Evolutionary conservation across 2,797 vertebrate species (phyloP).

Genomic region (Catamblyrhynchus diadema): DNA sequence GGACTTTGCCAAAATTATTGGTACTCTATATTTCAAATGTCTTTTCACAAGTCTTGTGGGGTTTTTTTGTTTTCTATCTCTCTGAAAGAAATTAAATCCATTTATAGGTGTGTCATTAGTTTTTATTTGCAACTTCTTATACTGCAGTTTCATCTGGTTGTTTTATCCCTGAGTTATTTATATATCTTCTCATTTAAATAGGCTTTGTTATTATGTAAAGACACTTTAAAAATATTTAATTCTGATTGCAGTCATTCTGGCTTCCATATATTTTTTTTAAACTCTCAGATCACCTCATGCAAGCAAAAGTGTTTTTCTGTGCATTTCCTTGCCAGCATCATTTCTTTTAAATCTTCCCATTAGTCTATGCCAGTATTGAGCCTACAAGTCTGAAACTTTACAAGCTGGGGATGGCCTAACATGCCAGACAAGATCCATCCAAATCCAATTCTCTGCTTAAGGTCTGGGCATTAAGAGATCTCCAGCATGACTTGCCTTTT

Average conservation of each 20-base stretch:
- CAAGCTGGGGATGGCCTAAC: not conserved
- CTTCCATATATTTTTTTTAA: not conserved
- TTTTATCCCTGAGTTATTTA: not conserved
- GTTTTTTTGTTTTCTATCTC: not conserved
- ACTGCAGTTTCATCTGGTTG: not conserved
- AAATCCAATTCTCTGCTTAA: conserved; percentile 8
- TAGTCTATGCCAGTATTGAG: not conserved
- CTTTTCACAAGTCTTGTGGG: not conserved
- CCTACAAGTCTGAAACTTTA: not conserved
- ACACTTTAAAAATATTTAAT: not conserved
- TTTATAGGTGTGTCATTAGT: not conserved
- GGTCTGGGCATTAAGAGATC: not conserved
- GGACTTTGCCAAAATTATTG: not conserved
- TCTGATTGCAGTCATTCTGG: not conserved
- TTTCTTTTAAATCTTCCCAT: not conserved
- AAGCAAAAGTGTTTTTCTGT: not conserved
- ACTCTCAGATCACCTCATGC: not conserved
- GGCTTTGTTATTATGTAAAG: not conserved
- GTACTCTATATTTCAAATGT: not conserved
- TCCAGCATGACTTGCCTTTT: not conserved
- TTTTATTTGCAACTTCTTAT: not conserved
- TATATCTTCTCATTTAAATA: not conserved
- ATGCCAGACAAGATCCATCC: conserved; percentile 10
- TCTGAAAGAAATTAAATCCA: not conserved
- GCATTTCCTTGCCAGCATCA: not conserved